Conservation (phyloP, 2,797 vertebrate genomes). For the Falco biarmicus region DNA sequence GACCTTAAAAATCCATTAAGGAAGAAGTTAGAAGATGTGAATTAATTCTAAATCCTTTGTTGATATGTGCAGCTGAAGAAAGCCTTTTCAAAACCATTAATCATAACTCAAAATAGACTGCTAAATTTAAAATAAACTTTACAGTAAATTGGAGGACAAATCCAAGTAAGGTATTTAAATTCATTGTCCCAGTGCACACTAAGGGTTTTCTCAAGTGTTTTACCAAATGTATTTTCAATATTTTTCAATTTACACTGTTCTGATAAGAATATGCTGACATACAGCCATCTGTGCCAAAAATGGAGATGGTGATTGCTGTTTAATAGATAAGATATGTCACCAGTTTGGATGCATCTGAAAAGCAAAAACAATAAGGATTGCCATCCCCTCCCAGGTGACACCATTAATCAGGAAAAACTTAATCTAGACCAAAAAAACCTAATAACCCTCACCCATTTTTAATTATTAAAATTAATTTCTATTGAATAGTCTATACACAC, state of each 20-base stretch:
- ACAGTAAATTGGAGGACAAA: slow-evolving; percentile 50
- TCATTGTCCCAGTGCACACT: neutral
- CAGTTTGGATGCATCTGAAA: neutral
- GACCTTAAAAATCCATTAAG: slow-evolving; percentile 74
- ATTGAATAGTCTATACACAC: neutral
- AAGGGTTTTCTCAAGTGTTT: slow-evolving; percentile 4
- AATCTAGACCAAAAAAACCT: neutral
- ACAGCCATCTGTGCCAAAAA: slow-evolving; percentile 8
- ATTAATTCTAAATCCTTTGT: slow-evolving; percentile 73
- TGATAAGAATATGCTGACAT: slow-evolving; percentile 41
- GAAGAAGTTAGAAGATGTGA: slow-evolving; percentile 62
- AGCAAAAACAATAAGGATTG: neutral
- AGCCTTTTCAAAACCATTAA: slow-evolving; percentile 62
- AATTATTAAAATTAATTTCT: neutral
- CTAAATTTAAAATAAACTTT: slow-evolving; percentile 52
- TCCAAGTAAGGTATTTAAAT: neutral
- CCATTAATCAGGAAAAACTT: slow-evolving; percentile 14
- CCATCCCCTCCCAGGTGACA: neutral
- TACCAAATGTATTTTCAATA: neutral
- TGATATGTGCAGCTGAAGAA: slow-evolving; percentile 33
- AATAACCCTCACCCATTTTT: neutral
- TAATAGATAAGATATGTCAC: neutral
- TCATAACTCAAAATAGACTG: slow-evolving; percentile 62
- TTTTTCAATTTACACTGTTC: slow-evolving; percentile 7
- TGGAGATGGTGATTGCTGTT: neutral